These are phyloP conservation scores for Megalops cyprinoides DNA, from an alignment of 2,797 vertebrate species.

Conservation along the genomic window DNA sequence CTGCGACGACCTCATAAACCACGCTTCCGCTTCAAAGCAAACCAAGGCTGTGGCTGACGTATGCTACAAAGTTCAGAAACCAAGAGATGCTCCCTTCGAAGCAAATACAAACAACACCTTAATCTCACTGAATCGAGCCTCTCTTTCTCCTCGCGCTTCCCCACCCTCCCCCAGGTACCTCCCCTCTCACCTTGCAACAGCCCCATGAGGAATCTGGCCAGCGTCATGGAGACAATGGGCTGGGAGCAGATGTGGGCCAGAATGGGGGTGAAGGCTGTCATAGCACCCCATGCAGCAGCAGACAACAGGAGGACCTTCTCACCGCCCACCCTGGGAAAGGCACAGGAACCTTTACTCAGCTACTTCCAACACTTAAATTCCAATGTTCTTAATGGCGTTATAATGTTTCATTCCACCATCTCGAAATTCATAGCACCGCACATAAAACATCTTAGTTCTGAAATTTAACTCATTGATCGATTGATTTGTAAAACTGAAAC, in stretches of 20 bases:
- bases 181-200: constrained; percentile 87
- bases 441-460: too few relatives aligned
- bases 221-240: constrained; percentile 85
- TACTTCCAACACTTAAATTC: not conserved
- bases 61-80: too few relatives aligned
- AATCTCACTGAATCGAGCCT: not conserved
- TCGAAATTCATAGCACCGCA: not conserved
- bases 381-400: not conserved
- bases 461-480: too few relatives aligned
- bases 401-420: not conserved
- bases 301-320: constrained; percentile 92
- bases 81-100: too few relatives aligned
- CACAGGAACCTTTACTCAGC: constrained; percentile 13
- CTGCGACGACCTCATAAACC: too few relatives aligned
- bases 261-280: constrained; percentile 86
- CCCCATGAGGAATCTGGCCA: constrained; percentile 89
- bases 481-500: too few relatives aligned
- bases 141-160: not conserved
- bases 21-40: too few relatives aligned
- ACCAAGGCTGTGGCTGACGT: too few relatives aligned
- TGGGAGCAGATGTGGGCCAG: constrained; percentile 81
- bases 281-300: constrained; percentile 87
- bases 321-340: constrained; percentile 84
- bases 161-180: not conserved
- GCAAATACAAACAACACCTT: too few relatives aligned